A percentile compares a stretch with the other conserved stretches of the same genome.
Conservation (phyloP, 2,888 invertebrate species). For the Ametastegia equiseti region DNA sequence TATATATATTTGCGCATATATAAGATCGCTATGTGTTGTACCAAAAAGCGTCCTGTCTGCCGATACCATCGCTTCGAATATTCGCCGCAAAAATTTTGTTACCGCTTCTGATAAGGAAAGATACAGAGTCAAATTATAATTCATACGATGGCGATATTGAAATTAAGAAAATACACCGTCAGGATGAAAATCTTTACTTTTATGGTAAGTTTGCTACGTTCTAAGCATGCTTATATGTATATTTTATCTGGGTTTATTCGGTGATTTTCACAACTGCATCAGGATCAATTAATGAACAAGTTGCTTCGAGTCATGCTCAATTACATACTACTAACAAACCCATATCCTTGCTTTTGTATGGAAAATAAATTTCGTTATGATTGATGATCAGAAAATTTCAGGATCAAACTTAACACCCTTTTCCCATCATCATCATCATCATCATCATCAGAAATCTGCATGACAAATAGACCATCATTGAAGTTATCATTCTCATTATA, state of each 20-base stretch:
- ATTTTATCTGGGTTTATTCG: background rate
- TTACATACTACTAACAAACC: too few relatives aligned
- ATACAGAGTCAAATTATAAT: background rate
- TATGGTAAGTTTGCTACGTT: conserved; percentile 39
- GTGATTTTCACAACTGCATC: background rate
- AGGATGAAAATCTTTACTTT: conserved; percentile 43
- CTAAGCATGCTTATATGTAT: conserved; percentile 36
- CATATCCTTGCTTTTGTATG: too few relatives aligned
- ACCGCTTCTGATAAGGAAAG: conserved; percentile 47
- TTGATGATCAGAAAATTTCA: too few relatives aligned
- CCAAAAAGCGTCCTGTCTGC: conserved; percentile 47
- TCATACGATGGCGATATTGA: background rate
- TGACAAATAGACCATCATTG: too few relatives aligned
- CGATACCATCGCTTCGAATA: conserved; percentile 42
- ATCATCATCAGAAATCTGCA: too few relatives aligned
- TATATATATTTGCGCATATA: background rate
- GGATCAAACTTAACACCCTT: too few relatives aligned
- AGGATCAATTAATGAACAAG: too few relatives aligned
- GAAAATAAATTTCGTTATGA: too few relatives aligned
- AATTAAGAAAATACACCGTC: conserved; percentile 6
- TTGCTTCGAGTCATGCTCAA: too few relatives aligned
- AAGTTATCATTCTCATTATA: too few relatives aligned
- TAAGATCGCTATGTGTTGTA: background rate
- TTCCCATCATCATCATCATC: too few relatives aligned
- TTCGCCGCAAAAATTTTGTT: conserved; percentile 44